Conservation (phyloP, 2,113 vertebrate species). For the Sprattus sprattus region DNA sequence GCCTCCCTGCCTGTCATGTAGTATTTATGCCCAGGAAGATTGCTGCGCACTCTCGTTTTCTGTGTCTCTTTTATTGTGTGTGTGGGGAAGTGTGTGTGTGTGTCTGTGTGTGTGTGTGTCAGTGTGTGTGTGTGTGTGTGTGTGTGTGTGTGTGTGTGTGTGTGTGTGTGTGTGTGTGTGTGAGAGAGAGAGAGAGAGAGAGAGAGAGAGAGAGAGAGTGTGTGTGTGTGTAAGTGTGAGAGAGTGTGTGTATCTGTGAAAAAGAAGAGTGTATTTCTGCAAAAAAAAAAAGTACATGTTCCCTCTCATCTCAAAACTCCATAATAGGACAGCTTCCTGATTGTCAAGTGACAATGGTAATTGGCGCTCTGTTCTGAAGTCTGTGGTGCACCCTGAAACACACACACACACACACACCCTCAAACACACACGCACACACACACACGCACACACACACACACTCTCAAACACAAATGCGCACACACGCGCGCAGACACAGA, state of each 20-base stretch:
- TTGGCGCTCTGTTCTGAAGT: slow-evolving; percentile 11
- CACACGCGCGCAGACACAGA: background rate
- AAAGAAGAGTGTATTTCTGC: background rate
- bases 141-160: slow-evolving; percentile 26
- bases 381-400: background rate
- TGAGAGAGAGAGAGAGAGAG: background rate
- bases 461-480: background rate
- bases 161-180: background rate
- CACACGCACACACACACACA: background rate
- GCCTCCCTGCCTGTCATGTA: slow-evolving; percentile 71
- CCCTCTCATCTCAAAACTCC: slow-evolving; percentile 36
- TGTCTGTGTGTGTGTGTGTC: background rate
- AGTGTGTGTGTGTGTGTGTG: background rate
- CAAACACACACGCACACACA: background rate
- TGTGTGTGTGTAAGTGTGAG: background rate
- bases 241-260: background rate
- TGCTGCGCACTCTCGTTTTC: slow-evolving; percentile 45
- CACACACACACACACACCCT: background rate
- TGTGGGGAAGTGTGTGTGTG: background rate
- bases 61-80: slow-evolving; percentile 35
- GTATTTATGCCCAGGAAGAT: slow-evolving; percentile 65
- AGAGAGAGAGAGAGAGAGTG: no score
- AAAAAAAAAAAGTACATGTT: background rate
- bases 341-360: slow-evolving; percentile 41
- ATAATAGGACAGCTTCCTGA: slow-evolving; percentile 62